Evolutionary conservation across 2,888 invertebrate genomes (phyloP).

Genomic region (Eustalomyia histrio): DNA sequence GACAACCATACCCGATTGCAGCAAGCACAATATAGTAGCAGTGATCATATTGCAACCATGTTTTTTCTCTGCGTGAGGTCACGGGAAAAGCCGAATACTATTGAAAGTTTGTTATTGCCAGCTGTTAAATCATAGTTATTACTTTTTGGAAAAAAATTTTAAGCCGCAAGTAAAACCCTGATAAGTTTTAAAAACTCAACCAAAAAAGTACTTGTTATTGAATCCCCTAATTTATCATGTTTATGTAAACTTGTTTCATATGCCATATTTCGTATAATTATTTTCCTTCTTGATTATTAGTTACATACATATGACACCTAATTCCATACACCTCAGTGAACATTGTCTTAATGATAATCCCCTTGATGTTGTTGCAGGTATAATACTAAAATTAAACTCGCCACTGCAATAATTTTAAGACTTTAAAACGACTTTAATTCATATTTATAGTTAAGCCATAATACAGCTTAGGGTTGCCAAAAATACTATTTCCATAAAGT

Average conservation of each 20-base stretch:
- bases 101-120: no score
- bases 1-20: no score
- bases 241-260: background rate
- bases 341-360: constrained; percentile 44
- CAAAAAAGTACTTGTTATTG: background rate
- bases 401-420: background rate
- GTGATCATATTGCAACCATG: no score
- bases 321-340: constrained; percentile 51
- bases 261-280: background rate
- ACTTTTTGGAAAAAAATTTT: no score
- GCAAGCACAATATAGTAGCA: no score
- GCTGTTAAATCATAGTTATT: no score
- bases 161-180: no score
- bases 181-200: no score
- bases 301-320: constrained; percentile 54
- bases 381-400: constrained; percentile 4
- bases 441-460: constrained; percentile 51
- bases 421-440: constrained; percentile 43
- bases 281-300: background rate
- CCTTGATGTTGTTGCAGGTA: constrained; percentile 21
- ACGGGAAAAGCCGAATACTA: no score
- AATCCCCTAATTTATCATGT: background rate
- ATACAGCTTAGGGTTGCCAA: constrained; percentile 4
- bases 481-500: no score
- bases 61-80: no score